Evolutionary conservation across 2,888 invertebrate genomes (phyloP), one percentile per base, ranked within the genome.

Genomic region (Drosophila emarginata): DNA sequence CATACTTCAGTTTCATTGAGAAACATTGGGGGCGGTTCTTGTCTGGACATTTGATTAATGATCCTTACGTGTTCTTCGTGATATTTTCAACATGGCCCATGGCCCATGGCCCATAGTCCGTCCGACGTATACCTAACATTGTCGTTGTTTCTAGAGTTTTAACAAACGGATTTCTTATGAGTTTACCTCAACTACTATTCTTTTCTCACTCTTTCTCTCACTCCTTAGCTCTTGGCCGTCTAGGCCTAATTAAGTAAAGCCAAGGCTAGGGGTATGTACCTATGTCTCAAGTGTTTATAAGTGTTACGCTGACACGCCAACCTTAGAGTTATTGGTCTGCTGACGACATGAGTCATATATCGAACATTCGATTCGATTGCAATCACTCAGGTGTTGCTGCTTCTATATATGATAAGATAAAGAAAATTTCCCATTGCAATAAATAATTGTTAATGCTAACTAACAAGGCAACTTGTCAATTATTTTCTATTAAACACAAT

Each of bases 41-140:
- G 86, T 88, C 87, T 88, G 86, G 86, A 86, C 86, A 86, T 86
- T 86, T 86, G 86, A 86, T 86, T 86, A 86, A 86, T 86, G 86
- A 88, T 84, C 76, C 86, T 86, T 86, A 79, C 79, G 84, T 81
- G 86, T 74, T 70, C 45, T 61, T 14, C 23, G 21, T 28, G 52
- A 45, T 39, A 23, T 58, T 28, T 37, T 58, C 15, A 11, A 2
- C 15, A 15, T 45, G 7, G 40, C 40, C 40, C 9, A 9, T 45
- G 7, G 40, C 40, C 40, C 9, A 9, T 21, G 32, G 32, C 32
- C 32, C 32, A 32, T 11, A 26, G 26, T 26, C 26, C 26, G 26
- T 26, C 1, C 26, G 23, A 2, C 23, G 23, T 26, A 32, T 32
- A 32, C 4, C 45, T 21, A 45, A 21, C 86, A 78, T 78, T 84